Conservation (phyloP, 64 coral and sea anemone species). For the Stichodactyla helianthus region DNA sequence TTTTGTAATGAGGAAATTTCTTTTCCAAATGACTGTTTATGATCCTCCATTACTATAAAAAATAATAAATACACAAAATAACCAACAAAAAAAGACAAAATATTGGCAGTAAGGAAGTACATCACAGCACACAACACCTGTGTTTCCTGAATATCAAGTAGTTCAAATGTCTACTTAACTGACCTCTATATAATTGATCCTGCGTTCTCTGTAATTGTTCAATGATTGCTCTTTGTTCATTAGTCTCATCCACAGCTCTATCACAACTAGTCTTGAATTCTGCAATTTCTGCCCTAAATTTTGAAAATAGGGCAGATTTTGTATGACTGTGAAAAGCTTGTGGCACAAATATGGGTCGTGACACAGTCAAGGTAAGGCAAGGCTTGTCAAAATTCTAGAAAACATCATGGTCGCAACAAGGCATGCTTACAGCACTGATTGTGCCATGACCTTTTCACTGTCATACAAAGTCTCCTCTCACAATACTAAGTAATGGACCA, state of each 20-base stretch:
- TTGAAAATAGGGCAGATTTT: not conserved
- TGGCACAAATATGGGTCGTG: no score
- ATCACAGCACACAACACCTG: no score
- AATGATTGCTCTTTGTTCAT: conserved; percentile 62
- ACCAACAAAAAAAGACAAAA: not conserved
- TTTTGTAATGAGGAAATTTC: conserved; percentile 55
- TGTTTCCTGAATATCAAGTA: no score
- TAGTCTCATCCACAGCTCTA: conserved; percentile 24
- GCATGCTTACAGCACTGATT: no score
- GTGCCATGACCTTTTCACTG: no score
- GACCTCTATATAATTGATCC: conserved; percentile 43
- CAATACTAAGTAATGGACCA: no score
- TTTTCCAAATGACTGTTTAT: conserved; percentile 58
- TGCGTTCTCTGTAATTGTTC: conserved; percentile 61
- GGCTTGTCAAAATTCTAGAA: no score
- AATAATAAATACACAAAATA: conserved; percentile 11
- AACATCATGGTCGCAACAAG: no score
- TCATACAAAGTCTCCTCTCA: no score
- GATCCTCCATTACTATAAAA: conserved; percentile 53
- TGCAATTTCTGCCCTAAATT: not conserved
- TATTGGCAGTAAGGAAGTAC: no score
- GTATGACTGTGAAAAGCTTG: no score
- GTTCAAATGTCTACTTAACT: not conserved
- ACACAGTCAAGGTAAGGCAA: no score
- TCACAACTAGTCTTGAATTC: conserved; percentile 25